Conservation (phyloP, 2,113 vertebrate species). For the Halichoeres trimaculatus region DNA sequence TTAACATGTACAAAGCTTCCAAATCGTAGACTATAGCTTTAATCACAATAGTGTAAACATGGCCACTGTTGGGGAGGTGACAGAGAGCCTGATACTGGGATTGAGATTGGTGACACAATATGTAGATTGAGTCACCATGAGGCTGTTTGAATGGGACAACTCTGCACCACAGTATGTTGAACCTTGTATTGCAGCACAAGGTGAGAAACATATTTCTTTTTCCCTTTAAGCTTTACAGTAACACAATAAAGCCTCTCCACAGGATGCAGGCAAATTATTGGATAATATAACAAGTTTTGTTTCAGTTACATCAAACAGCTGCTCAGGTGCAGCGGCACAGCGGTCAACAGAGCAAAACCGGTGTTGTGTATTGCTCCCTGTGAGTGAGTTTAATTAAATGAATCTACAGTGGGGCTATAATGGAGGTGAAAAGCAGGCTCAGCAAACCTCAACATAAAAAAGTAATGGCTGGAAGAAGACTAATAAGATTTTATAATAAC, state of each 20-base stretch:
- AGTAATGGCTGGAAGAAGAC: slow-evolving; percentile 8
- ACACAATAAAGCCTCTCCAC: not conserved
- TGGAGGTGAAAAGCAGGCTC: slow-evolving; percentile 18
- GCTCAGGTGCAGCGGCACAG: slow-evolving; percentile 21
- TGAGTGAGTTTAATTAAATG: slow-evolving; percentile 29
- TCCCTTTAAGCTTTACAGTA: no score
- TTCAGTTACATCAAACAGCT: slow-evolving; percentile 1
- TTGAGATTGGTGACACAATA: no score
- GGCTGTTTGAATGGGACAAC: no score
- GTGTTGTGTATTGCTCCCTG: slow-evolving; percentile 16
- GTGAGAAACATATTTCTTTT: not conserved
- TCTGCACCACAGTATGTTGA: no score
- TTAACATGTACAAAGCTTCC: no score
- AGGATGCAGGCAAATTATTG: not conserved
- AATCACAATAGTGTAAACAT: no score
- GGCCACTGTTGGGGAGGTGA: no score
- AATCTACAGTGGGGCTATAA: slow-evolving; percentile 1
- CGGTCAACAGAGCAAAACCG: not conserved
- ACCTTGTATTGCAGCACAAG: no score
- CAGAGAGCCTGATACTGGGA: no score
- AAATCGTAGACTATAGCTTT: no score
- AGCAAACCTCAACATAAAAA: not conserved
- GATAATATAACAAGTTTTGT: not conserved
- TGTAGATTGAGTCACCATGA: no score
- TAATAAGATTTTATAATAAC: slow-evolving; percentile 36